These are phyloP conservation scores for Geopemphigus sp. DNA, from an alignment of 1,140 invertebrate genomes.

Conservation along the genomic window DNA sequence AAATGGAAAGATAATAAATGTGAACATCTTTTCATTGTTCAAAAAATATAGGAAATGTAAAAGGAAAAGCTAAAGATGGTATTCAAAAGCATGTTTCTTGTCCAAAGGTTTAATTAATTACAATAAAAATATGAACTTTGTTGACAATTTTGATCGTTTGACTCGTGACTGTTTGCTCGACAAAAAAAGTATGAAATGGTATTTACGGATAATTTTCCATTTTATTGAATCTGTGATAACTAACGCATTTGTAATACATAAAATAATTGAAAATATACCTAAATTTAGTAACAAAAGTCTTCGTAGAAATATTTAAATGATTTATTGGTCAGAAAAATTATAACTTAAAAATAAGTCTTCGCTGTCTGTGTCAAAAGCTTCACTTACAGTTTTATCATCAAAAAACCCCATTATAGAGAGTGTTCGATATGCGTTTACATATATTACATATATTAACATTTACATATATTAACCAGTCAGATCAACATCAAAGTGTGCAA, in stretches of 20 bases:
- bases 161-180: no score
- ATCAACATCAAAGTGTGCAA: neutral
- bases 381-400: neutral
- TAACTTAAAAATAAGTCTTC: neutral
- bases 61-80: no score
- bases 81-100: no score
- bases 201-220: neutral
- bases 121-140: no score
- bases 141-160: no score
- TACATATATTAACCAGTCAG: neutral
- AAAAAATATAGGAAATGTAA: no score
- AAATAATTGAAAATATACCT: constrained; percentile 1
- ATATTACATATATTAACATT: no score
- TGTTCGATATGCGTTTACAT: neutral
- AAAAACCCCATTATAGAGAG: neutral
- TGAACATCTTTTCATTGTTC: no score
- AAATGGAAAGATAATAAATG: no score
- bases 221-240: neutral
- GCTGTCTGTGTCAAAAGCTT: neutral
- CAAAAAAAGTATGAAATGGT: no score
- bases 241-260: neutral
- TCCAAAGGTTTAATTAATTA: no score
- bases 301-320: constrained; percentile 2
- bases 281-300: neutral
- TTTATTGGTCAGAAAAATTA: neutral